phyloP scores from a whole-genome alignment of 1,140 invertebrate species.

The Arion vulgaris region DNA sequence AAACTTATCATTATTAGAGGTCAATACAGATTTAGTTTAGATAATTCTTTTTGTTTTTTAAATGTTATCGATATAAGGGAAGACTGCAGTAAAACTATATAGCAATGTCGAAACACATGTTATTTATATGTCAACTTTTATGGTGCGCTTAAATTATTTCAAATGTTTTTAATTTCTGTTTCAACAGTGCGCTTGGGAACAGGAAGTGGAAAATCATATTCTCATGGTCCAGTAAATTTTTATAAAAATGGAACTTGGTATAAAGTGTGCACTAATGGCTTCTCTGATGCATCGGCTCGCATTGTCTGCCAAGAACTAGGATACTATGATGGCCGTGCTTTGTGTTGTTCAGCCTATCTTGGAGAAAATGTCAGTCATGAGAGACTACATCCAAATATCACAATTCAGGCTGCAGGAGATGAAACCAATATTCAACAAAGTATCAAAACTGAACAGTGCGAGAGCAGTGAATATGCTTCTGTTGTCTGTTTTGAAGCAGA shows the following conservation, averaged over 20 bases:
- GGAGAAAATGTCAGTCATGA: background rate
- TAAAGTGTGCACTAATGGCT: conserved; percentile 56
- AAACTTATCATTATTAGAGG: too few relatives aligned
- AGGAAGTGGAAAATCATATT: conserved; percentile 37
- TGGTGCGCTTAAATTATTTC: too few relatives aligned
- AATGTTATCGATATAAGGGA: too few relatives aligned
- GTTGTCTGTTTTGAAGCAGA: conserved; percentile 50
- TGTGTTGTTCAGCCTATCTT: conserved; percentile 58
- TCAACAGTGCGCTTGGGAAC: conserved; percentile 55
- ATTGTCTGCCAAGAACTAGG: conserved; percentile 55
- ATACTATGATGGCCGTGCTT: conserved; percentile 52
- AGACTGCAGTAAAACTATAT: too few relatives aligned
- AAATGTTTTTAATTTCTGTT: conserved; percentile 19
- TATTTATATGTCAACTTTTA: too few relatives aligned
- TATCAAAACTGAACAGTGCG: conserved; percentile 45
- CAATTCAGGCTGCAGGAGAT: conserved; percentile 48
- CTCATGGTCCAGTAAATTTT: conserved; percentile 51
- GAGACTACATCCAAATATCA: conserved; percentile 43
- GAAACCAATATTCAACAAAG: conserved; percentile 50
- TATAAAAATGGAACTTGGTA: conserved; percentile 51
- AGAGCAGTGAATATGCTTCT: conserved; percentile 51
- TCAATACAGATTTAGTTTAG: too few relatives aligned
- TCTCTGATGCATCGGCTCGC: conserved; percentile 54
- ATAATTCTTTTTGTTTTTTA: too few relatives aligned
- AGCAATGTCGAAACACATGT: too few relatives aligned